Base-by-base conservation (phyloP, 2,888 invertebrate genomes). In the Endomychus coccineus region DNA sequence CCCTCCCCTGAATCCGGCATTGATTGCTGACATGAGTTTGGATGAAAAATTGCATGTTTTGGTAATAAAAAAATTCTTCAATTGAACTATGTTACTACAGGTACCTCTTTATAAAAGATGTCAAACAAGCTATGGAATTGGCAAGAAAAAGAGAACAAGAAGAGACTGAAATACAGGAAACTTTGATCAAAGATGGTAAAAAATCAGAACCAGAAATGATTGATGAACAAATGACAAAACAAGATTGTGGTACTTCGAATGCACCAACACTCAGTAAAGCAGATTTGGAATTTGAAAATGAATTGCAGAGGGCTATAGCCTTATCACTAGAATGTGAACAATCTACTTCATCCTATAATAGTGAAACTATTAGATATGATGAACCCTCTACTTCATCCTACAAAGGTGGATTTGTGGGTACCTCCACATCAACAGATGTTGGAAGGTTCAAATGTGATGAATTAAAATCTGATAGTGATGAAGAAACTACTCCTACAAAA, bases 61-160 rank as follows among this genome's bases (percentile, higher is more conserved):
- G n/a, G n/a, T n/a, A n/a, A n/a, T n/a, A n/a, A n/a, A n/a, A 2
- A 17, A 22, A 31, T 14, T 29, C 16, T 28, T 10, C 9, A 12
- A 14, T 28, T 28, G 14, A 28, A 10, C 11, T 25, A 10, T 13
- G 12, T 11, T 25, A 22, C 17, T 23, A 3, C 12, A 37, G 36
- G 13, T 37, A 37, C 15, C 58, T 86, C 47, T 73, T 83, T 30
- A 77, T 86, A 17, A 79, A 77, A 57, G 79, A 80, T 65, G 70
- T 82, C 1, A 78, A 77, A 54, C 71, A 77, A 57, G 77, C 78
- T 37, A 61, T 78, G 32, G 70, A 70, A 47, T 68, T 71, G 43
- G 71, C 73, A 4, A 67, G 66, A 46, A 64, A 57, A 16, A 45
- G 42, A 21, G 47, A 53, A 16, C 48, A 52, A 27, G 25, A 35